Percentiles rank a stretch among this genome's conserved stretches.
These are phyloP conservation scores for Melanerpes aurifrons DNA, from an alignment of 2,113 vertebrate species.

Conservation along the genomic window DNA sequence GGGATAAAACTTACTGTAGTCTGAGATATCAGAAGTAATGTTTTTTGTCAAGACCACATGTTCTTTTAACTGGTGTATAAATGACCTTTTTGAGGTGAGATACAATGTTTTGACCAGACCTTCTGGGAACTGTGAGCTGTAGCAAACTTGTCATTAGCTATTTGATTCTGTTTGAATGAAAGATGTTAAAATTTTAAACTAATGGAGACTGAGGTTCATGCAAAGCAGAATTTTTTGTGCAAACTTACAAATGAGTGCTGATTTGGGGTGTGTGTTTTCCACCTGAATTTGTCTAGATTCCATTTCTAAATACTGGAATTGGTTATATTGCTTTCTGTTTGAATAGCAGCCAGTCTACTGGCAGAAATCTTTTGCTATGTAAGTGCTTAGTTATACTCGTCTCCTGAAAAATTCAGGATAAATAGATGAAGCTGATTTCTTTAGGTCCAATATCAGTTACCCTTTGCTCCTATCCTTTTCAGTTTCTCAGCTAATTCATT, in stretches of 20 bases:
- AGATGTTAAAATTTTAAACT: neutral
- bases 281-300: neutral
- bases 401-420: neutral
- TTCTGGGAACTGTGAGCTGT: neutral
- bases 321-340: neutral
- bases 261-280: neutral
- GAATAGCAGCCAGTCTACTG: neutral
- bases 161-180: neutral
- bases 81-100: neutral
- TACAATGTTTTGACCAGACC: neutral
- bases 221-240: neutral
- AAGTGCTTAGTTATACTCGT: neutral
- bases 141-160: neutral
- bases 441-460: neutral
- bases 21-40: neutral
- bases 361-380: neutral
- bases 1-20: neutral
- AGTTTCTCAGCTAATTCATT: neutral
- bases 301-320: neutral
- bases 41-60: neutral
- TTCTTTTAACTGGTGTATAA: neutral
- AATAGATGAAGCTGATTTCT: neutral
- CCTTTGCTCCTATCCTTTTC: neutral
- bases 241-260: neutral
- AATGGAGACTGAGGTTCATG: neutral